These are phyloP conservation scores for Kryptolebias ocellatus DNA, from an alignment of 2,797 vertebrate species.

Conservation along the genomic window DNA sequence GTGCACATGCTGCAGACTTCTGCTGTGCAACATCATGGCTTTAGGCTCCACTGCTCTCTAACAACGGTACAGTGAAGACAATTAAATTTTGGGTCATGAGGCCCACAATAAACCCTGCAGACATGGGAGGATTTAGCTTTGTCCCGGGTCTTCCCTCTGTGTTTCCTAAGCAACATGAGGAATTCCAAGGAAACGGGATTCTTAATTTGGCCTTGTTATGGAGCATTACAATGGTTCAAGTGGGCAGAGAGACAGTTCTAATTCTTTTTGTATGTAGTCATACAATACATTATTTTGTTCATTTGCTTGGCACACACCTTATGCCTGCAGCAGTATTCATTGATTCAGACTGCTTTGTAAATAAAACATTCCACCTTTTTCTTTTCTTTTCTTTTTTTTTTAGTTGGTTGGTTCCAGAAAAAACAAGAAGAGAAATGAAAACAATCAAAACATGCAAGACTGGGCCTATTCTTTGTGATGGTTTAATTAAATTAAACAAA, in stretches of 20 bases:
- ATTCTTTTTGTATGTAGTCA: neutral
- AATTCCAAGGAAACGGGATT: constrained; percentile 7
- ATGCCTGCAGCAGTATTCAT: neutral
- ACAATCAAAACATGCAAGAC: no score
- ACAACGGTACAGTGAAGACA: constrained; percentile 11
- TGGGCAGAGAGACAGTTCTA: neutral
- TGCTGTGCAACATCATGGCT: constrained; percentile 5
- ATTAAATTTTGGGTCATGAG: constrained; percentile 24
- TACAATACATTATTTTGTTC: neutral
- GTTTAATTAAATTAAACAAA: no score
- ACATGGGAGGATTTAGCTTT: constrained; percentile 12
- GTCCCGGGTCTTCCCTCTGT: constrained; percentile 17
- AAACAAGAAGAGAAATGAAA: no score
- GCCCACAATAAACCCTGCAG: constrained; percentile 19
- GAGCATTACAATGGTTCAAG: neutral
- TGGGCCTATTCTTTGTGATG: no score
- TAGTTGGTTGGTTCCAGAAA: no score
- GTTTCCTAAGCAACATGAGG: constrained; percentile 33
- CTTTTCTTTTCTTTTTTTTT: no score
- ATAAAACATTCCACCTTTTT: neutral
- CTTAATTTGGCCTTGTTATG: constrained; percentile 12
- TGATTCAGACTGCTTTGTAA: neutral
- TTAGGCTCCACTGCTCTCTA: constrained; percentile 1
- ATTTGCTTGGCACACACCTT: neutral
- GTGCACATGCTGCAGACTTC: neutral